Percentiles rank a stretch among this genome's conserved stretches.
Conservation (phyloP, 1,140 invertebrate genomes). For the Drosophila orosa region DNA sequence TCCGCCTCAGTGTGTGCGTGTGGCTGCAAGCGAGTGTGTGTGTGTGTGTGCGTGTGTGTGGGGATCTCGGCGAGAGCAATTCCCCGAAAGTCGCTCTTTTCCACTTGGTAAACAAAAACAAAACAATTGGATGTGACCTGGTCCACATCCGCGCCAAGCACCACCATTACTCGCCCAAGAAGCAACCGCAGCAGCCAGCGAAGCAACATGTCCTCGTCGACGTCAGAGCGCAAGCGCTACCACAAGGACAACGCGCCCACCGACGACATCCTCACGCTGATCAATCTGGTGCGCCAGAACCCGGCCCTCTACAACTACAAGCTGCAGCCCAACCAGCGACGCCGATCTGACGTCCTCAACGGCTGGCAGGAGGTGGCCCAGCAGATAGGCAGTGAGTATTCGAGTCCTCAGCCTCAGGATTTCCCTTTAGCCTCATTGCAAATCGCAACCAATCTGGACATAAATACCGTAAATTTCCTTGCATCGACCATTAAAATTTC, state of each 20-base stretch:
- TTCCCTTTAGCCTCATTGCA: not conserved
- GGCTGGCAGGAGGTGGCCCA: slow-evolving; percentile 77
- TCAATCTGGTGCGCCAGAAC: slow-evolving; percentile 79
- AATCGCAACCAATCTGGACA: not conserved
- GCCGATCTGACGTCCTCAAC: slow-evolving; percentile 73
- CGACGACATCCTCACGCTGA: slow-evolving; percentile 77
- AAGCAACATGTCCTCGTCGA: slow-evolving; percentile 63
- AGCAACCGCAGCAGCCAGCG: slow-evolving; percentile 20
- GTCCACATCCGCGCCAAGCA: slow-evolving; percentile 15
- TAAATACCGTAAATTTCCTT: not conserved
- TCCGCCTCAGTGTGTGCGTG: slow-evolving; percentile 10
- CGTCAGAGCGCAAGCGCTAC: slow-evolving; percentile 78
- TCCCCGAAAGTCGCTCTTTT: slow-evolving; percentile 30
- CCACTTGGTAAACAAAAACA: slow-evolving; percentile 30
- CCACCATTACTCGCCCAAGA: not conserved
- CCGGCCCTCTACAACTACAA: slow-evolving; percentile 82
- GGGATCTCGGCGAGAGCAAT: slow-evolving; percentile 9
- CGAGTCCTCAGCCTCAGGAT: not conserved
- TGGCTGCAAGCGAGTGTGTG: not conserved
- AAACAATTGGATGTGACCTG: slow-evolving; percentile 32
- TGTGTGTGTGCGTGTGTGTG: slow-evolving; percentile 8
- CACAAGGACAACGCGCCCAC: slow-evolving; percentile 81
- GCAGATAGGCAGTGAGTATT: slow-evolving; percentile 76
- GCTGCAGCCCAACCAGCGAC: slow-evolving; percentile 73
- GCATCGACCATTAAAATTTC: not conserved